phyloP scores from a whole-genome alignment of 1,140 invertebrate genomes.

The Bombus consobrinus region DNA sequence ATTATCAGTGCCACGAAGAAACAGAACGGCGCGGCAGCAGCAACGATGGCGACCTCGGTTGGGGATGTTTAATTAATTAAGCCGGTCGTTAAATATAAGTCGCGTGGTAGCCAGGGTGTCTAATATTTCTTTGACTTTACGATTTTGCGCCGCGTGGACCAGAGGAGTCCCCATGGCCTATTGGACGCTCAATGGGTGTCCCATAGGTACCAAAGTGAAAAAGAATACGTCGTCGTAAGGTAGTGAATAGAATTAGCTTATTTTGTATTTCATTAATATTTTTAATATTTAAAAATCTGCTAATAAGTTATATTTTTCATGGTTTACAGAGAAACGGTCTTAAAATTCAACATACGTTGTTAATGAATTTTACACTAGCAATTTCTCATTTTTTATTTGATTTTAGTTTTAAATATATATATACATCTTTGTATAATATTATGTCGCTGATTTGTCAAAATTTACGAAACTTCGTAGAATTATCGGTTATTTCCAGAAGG shows the following conservation, averaged over 20 bases:
- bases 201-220: background rate
- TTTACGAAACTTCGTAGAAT: too few relatives aligned
- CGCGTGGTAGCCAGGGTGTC: background rate
- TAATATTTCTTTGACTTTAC: conserved; percentile 35
- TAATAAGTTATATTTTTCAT: too few relatives aligned
- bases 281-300: too few relatives aligned
- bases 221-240: background rate
- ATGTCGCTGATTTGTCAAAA: too few relatives aligned
- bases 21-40: background rate
- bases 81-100: background rate
- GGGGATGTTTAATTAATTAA: conserved; percentile 39
- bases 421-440: too few relatives aligned
- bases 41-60: background rate
- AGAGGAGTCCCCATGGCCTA: background rate
- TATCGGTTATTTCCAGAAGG: too few relatives aligned
- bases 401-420: too few relatives aligned
- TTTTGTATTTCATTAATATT: conserved; percentile 14
- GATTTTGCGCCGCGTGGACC: background rate
- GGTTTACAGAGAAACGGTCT: too few relatives aligned
- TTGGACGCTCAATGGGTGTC: background rate
- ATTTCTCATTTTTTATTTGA: too few relatives aligned
- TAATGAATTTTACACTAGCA: too few relatives aligned
- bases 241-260: conserved; percentile 20
- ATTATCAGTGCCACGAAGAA: background rate
- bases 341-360: too few relatives aligned